Percentiles rank a stretch among this genome's conserved stretches.
Evolutionary conservation across 2,113 vertebrate species (phyloP).

Genomic region (Phyllopteryx taeniolatus): DNA sequence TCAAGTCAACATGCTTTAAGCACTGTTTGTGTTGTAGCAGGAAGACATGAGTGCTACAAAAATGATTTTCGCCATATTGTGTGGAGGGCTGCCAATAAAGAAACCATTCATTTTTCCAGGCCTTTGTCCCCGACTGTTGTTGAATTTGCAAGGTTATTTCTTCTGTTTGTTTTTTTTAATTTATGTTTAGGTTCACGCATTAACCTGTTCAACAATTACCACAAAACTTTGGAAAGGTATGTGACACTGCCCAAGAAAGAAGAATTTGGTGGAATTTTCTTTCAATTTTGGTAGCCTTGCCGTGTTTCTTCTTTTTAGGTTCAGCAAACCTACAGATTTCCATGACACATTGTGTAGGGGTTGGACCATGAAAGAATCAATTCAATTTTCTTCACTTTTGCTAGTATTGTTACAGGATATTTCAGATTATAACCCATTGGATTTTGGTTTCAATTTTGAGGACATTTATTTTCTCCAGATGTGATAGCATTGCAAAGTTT

Average conservation of each 20-base stretch:
- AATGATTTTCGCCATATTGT: background rate
- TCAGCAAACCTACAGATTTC: background rate
- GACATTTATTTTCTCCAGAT: too few species aligned
- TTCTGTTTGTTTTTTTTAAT: background rate
- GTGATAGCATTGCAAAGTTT: too few species aligned
- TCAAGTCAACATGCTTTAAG: background rate
- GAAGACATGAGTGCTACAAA: background rate
- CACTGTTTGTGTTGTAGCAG: background rate
- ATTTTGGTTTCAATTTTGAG: too few species aligned
- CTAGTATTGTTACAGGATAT: too few species aligned
- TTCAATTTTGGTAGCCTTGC: background rate
- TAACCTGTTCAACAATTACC: background rate
- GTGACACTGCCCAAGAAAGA: background rate
- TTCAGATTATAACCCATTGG: too few species aligned
- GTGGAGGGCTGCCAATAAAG: background rate
- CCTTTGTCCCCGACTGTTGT: background rate
- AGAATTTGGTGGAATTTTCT: background rate
- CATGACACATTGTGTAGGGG: background rate
- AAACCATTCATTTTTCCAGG: background rate
- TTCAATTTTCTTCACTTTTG: background rate
- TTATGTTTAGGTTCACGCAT: background rate
- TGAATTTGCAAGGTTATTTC: background rate
- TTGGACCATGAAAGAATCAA: background rate
- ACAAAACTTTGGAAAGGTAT: background rate
- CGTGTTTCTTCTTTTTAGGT: background rate